phyloP scores from a whole-genome alignment of 2,113 vertebrate species.

The Heterotilapia buettikoferi region DNA sequence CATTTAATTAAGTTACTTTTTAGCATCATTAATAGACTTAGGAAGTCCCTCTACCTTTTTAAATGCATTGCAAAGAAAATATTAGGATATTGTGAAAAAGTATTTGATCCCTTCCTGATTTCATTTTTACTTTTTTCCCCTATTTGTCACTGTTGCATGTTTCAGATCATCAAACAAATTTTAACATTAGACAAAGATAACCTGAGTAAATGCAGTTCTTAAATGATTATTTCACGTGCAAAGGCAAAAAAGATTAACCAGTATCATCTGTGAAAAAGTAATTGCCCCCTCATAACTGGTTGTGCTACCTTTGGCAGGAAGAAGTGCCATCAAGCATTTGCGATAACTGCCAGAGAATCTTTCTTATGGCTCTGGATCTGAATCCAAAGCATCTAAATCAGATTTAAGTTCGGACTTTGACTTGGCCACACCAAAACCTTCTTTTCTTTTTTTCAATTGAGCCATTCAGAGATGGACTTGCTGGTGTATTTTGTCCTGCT shows the following conservation, averaged over 20 bases:
- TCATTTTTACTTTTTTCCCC: accelerated
- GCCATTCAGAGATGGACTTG: not conserved
- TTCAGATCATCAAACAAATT: not conserved
- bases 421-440: no score
- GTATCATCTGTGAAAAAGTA: not conserved
- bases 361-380: not conserved
- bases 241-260: not conserved
- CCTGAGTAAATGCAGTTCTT: not conserved
- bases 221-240: not conserved
- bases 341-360: not conserved
- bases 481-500: not conserved
- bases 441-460: no score
- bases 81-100: not conserved
- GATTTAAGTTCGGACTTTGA: not conserved
- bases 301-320: not conserved
- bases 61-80: not conserved
- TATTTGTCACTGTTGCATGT: not conserved
- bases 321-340: not conserved
- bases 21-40: not conserved
- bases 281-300: not conserved
- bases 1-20: not conserved
- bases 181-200: not conserved
- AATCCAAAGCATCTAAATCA: not conserved
- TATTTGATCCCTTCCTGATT: not conserved
- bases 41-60: not conserved